A percentile compares a stretch with the other conserved stretches of the same genome.
These are phyloP conservation scores for Arizona elegans DNA, from an alignment of 2,113 vertebrate species.

Conservation along the genomic window DNA sequence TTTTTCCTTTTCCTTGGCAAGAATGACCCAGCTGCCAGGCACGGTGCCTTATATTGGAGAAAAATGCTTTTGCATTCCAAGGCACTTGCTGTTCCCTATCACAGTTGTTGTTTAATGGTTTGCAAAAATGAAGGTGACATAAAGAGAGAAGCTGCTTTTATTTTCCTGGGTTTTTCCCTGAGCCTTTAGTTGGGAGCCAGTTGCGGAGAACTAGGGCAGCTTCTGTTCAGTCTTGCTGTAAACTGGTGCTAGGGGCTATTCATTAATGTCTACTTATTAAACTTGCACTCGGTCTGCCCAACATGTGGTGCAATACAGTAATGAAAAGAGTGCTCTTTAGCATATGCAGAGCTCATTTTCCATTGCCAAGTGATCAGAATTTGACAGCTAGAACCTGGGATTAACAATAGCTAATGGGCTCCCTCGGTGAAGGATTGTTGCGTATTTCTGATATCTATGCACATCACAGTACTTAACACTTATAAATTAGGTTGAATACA, in stretches of 20 bases:
- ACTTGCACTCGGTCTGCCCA: not conserved
- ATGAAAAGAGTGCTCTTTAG: not conserved
- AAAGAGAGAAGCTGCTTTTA: not conserved
- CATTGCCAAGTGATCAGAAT: not conserved
- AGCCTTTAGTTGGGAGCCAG: not conserved
- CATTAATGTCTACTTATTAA: not conserved
- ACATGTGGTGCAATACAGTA: not conserved
- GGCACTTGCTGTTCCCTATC: not conserved
- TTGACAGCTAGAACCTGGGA: not conserved
- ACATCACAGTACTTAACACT: not conserved
- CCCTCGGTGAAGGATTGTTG: not conserved
- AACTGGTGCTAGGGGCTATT: not conserved
- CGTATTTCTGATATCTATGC: not conserved
- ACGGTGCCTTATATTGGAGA: not conserved
- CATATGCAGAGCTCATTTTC: not conserved
- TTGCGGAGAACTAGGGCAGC: not conserved
- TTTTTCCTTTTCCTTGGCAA: not conserved
- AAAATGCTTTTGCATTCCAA: not conserved
- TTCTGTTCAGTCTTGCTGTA: not conserved
- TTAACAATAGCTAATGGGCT: not conserved
- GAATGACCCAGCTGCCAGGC: not conserved
- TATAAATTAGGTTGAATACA: not conserved
- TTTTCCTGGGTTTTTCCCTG: not conserved
- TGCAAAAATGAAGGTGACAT: not conserved
- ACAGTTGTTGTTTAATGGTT: not conserved